Percentiles rank a stretch among this genome's conserved stretches.
phyloP scores from a whole-genome alignment of 2,888 invertebrate genomes.

The Eupithecia subfuscata region DNA sequence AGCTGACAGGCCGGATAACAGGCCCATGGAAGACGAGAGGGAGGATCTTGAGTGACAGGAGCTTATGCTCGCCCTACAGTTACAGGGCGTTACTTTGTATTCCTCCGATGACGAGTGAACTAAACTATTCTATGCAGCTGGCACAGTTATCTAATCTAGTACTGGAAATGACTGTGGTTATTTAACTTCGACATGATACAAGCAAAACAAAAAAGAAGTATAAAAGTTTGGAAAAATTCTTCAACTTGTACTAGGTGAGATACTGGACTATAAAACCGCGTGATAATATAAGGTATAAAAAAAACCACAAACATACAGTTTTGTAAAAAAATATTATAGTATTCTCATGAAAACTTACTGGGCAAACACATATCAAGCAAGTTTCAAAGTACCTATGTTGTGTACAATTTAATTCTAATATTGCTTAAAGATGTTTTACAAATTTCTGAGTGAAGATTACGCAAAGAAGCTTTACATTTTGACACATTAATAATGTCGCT shows the following conservation, averaged over 20 bases:
- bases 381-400: slow-evolving; percentile 25
- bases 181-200: neutral
- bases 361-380: slow-evolving; percentile 49
- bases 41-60: slow-evolving; percentile 23
- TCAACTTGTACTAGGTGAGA: neutral
- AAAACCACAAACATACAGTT: slow-evolving; percentile 51
- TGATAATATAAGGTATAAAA: slow-evolving; percentile 33
- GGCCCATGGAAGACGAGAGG: slow-evolving; percentile 8
- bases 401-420: slow-evolving; percentile 45
- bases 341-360: slow-evolving; percentile 27
- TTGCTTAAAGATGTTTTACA: slow-evolving; percentile 44
- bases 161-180: neutral
- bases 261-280: neutral
- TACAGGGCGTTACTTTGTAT: slow-evolving; percentile 6
- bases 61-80: slow-evolving; percentile 15
- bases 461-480: slow-evolving; percentile 20
- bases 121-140: neutral
- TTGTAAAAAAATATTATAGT: slow-evolving; percentile 43
- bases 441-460: slow-evolving; percentile 24
- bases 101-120: neutral
- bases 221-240: neutral
- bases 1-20: neutral
- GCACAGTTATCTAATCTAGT: neutral
- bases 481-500: slow-evolving; percentile 13
- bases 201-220: neutral